Base-by-base conservation (phyloP, 2,113 vertebrate species). In the Nyctereutes procyonoides region DNA sequence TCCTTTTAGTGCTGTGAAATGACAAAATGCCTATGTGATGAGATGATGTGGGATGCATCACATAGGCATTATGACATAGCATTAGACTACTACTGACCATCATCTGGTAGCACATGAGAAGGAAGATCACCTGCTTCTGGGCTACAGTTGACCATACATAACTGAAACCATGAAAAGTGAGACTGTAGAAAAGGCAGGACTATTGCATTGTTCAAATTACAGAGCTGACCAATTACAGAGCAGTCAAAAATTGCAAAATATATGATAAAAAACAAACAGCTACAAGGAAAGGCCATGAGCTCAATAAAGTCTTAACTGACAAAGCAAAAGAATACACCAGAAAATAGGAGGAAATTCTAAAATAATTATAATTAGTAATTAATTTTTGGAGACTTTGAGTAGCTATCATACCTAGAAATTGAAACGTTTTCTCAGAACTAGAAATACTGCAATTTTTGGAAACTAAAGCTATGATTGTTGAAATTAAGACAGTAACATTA, bases 361-460 rank as follows among this genome's bases (percentile, higher is more conserved):
- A 93, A 93, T 62, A 84, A 62, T 93, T 84, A 53, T 53, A 93
- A 85, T 53, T 62, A 53, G 1, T 76, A 53, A 76, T 76, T 92
- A 92, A 76, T 63, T 3, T 28, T 28, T 56, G 38, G 12, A 92
- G 35, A 83, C 15, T 51, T 51, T 28, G 65, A 73, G 14, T 73
- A 71, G 15, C 43, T n/a, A 20, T n/a, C 22, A 30, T 38, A 53
- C 2, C 16, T 4, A 63, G 48, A 76, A 63, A 51, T 30, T 15
- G 5, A 38, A 60, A 58, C 15, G 8, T 63, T 11, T 74, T 74
- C 38, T 62, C 22, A 63, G 69, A 74, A 91, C 4, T 63, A 81
- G 38, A 62, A 69, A 92, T 53, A 62, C 12, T 30, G 3, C 5
- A 53, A 15, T 16, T 80, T 90, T 90, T 63, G 62, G 62, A 67